Evolutionary conservation across 1,140 invertebrate genomes (phyloP).

Genomic region (Drosophila albomicans): DNA sequence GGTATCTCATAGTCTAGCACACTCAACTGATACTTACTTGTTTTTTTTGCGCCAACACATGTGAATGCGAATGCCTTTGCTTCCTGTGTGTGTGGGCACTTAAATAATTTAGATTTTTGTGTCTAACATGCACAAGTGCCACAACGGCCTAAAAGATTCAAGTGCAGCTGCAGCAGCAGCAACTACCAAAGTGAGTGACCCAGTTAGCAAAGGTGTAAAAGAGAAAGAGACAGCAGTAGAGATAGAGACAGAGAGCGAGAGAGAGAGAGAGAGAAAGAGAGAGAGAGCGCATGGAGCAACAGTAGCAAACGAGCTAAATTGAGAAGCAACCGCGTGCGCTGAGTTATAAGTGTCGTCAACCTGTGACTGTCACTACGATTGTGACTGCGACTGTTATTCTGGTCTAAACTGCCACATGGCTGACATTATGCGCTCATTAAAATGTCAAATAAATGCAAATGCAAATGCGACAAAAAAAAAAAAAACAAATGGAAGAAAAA

Average conservation of each 20-base stretch:
- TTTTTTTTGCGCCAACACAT: slow-evolving; percentile 11
- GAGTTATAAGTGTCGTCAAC: slow-evolving; percentile 41
- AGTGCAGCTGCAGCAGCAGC: slow-evolving; percentile 58
- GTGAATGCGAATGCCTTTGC: slow-evolving; percentile 11
- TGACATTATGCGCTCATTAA: slow-evolving; percentile 80
- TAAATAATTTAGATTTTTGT: slow-evolving; percentile 84
- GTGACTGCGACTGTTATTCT: slow-evolving; percentile 39
- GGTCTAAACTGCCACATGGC: slow-evolving; percentile 32
- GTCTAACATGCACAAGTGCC: slow-evolving; percentile 82
- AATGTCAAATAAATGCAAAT: slow-evolving; percentile 83
- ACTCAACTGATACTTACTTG: background rate
- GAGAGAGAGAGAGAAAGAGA: background rate
- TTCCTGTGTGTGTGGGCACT: slow-evolving; percentile 57
- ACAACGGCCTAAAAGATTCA: slow-evolving; percentile 80
- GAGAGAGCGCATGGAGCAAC: background rate
- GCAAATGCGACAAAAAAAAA: slow-evolving; percentile 21
- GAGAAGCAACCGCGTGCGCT: slow-evolving; percentile 21
- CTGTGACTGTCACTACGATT: slow-evolving; percentile 34
- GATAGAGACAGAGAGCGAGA: background rate
- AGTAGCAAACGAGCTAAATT: slow-evolving; percentile 22
- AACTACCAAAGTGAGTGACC: slow-evolving; percentile 76
- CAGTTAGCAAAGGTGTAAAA: slow-evolving; percentile 53
- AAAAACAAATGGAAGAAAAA: too few species aligned
- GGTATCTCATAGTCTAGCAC: too few species aligned
- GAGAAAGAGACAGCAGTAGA: background rate